Evolutionary conservation across 1,140 invertebrate species (phyloP).

Genomic region (Amphibalanus amphitrite): DNA sequence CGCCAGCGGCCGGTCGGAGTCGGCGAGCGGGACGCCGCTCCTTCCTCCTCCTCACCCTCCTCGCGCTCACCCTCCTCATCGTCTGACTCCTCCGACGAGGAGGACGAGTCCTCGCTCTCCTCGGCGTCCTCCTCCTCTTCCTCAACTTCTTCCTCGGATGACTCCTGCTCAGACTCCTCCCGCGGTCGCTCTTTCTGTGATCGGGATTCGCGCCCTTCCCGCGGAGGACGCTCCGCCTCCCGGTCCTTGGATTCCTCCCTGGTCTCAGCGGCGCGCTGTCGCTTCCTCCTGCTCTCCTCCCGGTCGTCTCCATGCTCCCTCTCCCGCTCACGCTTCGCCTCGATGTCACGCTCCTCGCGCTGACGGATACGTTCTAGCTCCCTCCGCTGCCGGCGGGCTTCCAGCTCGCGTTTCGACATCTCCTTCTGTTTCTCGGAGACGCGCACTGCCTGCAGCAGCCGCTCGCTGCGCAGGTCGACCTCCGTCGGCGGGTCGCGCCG

Average conservation of each 20-base stretch:
- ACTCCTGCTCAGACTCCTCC: no score
- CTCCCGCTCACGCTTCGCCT: conserved; percentile 28
- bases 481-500: conserved; percentile 10
- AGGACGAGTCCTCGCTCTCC: background rate
- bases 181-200: background rate
- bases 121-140: conserved; percentile 12
- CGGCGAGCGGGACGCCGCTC: conserved; percentile 10
- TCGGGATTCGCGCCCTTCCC: conserved; percentile 11
- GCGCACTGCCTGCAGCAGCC: conserved; percentile 21
- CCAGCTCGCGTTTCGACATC: conserved; percentile 36
- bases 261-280: conserved; percentile 2
- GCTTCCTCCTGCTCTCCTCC: conserved; percentile 7
- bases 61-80: conserved; percentile 14
- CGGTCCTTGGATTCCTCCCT: conserved; percentile 12
- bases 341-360: conserved; percentile 26
- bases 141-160: background rate
- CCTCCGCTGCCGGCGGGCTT: conserved; percentile 23
- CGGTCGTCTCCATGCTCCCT: conserved; percentile 1
- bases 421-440: conserved; percentile 58
- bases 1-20: background rate
- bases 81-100: conserved; percentile 17
- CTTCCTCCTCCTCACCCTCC: conserved; percentile 17
- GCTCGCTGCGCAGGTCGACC: background rate
- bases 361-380: conserved; percentile 30
- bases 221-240: conserved; percentile 12